Base-by-base conservation (phyloP, 2,888 invertebrate genomes). In the Scaptomyza cyrtandrae region DNA sequence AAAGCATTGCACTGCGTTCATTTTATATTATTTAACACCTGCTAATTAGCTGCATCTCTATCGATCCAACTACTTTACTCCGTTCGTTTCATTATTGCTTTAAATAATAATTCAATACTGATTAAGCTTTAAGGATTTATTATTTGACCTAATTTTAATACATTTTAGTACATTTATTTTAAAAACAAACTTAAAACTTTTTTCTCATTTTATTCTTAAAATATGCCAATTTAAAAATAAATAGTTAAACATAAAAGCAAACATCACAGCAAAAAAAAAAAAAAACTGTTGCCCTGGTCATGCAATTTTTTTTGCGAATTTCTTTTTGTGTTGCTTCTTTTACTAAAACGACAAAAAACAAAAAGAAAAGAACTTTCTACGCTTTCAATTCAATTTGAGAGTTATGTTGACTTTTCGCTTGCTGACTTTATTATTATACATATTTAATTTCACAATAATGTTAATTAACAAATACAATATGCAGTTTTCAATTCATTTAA, bases 41-140 rank as follows among this genome's bases (percentile, higher is more conserved):
- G 43, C 35, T 74, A 74, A 73, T 71, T 71, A 59, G 33, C 49
- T 54, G 29, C 53, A 46, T 27, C 7, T 61, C 24, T 54, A 31
- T 11, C 19, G 29, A 44, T n/a, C 6, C 7, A 55, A 45, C 56
- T 66, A 56, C 45, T 14, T 19, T 31, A 13, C 19, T 19, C 19
- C 19, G 19, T 19, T 19, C 19, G 2, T 1, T 19, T 1, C 19
- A 19, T 19, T 16, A 19, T 19, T 16, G 6, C 2, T 41, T 41
- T 14, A 9, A 7, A 29, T 29, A 24, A 1, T 11, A 37, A 24
- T 24, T 10, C 1, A 11, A 14, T 37, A 24, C 7, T 3, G 24
- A 11, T 13, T 24, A 5, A 1, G n/a, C 16, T 33, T 6, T 33
- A 19, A 11, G 10, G 7, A 13, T 3, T 16, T 13, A 16, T 11